phyloP scores from a whole-genome alignment of 2,113 vertebrate genomes.

The Brachypteracias leptosomus region DNA sequence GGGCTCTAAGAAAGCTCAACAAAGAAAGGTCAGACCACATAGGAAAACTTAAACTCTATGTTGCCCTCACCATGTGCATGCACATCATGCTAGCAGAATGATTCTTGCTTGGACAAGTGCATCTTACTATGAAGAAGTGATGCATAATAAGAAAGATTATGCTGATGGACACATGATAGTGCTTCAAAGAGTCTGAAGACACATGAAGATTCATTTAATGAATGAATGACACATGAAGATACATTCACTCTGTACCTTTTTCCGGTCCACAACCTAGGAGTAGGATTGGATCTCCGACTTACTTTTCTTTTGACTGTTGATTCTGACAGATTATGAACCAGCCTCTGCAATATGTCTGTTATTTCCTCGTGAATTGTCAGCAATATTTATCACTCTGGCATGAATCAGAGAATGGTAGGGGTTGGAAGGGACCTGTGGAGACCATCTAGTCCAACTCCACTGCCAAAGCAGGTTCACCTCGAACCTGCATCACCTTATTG shows the following conservation, averaged over 20 bases:
- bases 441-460: no score
- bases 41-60: background rate
- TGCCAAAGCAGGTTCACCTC: no score
- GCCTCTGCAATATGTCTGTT: background rate
- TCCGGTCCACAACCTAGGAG: background rate
- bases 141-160: background rate
- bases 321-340: background rate
- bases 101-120: background rate
- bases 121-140: background rate
- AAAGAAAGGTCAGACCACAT: background rate
- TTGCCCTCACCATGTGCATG: background rate
- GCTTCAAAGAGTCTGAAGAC: background rate
- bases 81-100: background rate
- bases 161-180: background rate
- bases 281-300: background rate
- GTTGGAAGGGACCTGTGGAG: no score
- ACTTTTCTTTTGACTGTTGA: background rate
- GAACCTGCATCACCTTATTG: background rate
- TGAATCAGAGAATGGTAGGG: background rate
- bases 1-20: background rate
- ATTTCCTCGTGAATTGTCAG: background rate
- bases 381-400: background rate
- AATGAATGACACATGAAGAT: background rate
- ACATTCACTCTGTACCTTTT: background rate
- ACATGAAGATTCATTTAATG: background rate